These are phyloP conservation scores for Amphipyra berbera DNA, from an alignment of 2,888 invertebrate genomes.

Conservation along the genomic window DNA sequence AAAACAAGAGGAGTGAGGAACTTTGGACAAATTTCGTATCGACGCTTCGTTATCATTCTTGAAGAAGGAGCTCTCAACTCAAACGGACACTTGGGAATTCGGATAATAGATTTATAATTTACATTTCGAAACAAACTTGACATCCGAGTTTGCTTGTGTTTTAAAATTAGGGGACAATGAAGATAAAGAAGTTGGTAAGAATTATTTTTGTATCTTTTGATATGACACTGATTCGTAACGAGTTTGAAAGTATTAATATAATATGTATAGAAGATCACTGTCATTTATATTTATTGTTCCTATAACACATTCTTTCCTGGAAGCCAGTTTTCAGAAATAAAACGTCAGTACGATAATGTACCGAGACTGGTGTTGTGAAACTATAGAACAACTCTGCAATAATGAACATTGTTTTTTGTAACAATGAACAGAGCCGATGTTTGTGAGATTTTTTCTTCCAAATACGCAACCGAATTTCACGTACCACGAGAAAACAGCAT, in stretches of 20 bases:
- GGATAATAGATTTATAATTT: constrained; percentile 61
- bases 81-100: constrained; percentile 58
- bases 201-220: constrained; percentile 29
- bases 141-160: constrained; percentile 50
- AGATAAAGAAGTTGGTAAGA: constrained; percentile 32
- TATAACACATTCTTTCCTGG: too few relatives aligned
- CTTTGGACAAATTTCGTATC: constrained; percentile 56
- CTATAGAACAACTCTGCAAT: background rate
- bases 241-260: background rate
- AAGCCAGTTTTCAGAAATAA: too few relatives aligned
- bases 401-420: constrained; percentile 5
- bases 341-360: too few relatives aligned
- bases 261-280: too few relatives aligned
- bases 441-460: constrained; percentile 18
- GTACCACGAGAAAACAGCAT: constrained; percentile 43
- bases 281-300: too few relatives aligned
- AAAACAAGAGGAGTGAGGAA: constrained; percentile 50
- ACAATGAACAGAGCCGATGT: constrained; percentile 1
- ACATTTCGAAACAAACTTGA: constrained; percentile 54
- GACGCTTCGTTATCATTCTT: constrained; percentile 58
- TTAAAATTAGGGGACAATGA: constrained; percentile 42
- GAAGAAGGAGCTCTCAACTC: constrained; percentile 50
- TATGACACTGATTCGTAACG: background rate
- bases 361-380: too few relatives aligned
- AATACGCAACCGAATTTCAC: constrained; percentile 32